These are phyloP conservation scores for Andrena camellia DNA, from an alignment of 2,888 invertebrate species.

Conservation along the genomic window DNA sequence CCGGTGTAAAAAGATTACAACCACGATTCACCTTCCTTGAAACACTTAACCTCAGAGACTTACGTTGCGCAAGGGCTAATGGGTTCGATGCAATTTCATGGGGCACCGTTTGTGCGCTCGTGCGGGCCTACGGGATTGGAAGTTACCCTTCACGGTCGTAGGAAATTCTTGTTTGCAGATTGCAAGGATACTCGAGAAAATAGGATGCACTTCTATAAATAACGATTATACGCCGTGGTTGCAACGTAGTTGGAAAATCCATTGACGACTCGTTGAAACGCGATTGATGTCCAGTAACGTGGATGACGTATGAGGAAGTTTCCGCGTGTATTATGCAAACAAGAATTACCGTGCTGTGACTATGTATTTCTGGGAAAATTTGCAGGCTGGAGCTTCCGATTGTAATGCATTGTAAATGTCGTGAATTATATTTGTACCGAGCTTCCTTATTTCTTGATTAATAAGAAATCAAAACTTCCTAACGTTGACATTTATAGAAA, in stretches of 20 bases:
- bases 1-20: background rate
- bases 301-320: slow-evolving; percentile 14
- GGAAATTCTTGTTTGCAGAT: slow-evolving; percentile 13
- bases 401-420: too few relatives aligned
- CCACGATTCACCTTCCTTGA: slow-evolving; percentile 13
- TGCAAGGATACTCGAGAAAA: slow-evolving; percentile 28
- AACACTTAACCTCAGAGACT: background rate
- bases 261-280: background rate
- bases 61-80: background rate
- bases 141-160: background rate
- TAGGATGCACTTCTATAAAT: slow-evolving; percentile 33
- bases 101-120: background rate
- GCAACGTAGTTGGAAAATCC: slow-evolving; percentile 28
- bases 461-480: background rate
- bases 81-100: background rate
- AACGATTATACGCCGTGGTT: slow-evolving; percentile 38
- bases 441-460: background rate
- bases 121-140: background rate
- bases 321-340: background rate
- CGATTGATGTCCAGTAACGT: background rate
- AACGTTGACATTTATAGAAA: background rate
- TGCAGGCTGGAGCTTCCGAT: background rate
- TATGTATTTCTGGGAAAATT: background rate
- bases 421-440: background rate
- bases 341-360: background rate